Conservation (phyloP, 2,113 vertebrate genomes). For the Lasiurus cinereus region DNA sequence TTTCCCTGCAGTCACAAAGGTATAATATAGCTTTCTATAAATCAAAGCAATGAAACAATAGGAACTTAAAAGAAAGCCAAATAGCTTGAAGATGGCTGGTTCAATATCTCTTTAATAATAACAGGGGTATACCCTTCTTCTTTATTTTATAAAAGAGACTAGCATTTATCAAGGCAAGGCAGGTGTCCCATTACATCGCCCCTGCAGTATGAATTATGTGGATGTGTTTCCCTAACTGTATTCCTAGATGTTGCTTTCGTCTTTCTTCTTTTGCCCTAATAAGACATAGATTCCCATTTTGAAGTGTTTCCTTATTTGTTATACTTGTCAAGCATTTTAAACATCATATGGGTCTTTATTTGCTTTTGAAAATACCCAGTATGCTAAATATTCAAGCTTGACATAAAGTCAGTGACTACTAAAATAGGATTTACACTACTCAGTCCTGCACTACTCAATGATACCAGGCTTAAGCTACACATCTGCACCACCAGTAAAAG, state of each 20-base stretch:
- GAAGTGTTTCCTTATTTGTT: constrained; percentile 85
- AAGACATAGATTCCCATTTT: constrained; percentile 82
- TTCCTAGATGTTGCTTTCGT: constrained; percentile 86
- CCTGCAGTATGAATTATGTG: constrained; percentile 82
- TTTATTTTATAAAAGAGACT: constrained; percentile 77
- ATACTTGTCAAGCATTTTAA: constrained; percentile 84
- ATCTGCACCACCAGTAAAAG: background rate
- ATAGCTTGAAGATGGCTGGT: constrained; percentile 81
- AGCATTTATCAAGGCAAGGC: constrained; percentile 82
- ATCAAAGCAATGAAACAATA: constrained; percentile 80
- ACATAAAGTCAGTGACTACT: constrained; percentile 80
- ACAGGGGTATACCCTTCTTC: constrained; percentile 79
- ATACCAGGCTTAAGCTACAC: background rate
- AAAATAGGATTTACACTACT: constrained; percentile 71
- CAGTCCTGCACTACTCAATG: background rate
- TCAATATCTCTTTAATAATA: constrained; percentile 82
- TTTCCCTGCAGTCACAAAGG: constrained; percentile 63
- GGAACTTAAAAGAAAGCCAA: constrained; percentile 65
- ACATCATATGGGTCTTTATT: constrained; percentile 82
- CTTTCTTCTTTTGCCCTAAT: constrained; percentile 85
- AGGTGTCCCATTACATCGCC: constrained; percentile 85
- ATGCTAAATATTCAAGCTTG: constrained; percentile 82
- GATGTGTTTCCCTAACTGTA: constrained; percentile 84
- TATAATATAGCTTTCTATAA: constrained; percentile 80
- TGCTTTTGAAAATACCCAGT: constrained; percentile 81